Evolutionary conservation across 2,113 vertebrate genomes (phyloP).

Genomic region (Rhabdomys dilectus): DNA sequence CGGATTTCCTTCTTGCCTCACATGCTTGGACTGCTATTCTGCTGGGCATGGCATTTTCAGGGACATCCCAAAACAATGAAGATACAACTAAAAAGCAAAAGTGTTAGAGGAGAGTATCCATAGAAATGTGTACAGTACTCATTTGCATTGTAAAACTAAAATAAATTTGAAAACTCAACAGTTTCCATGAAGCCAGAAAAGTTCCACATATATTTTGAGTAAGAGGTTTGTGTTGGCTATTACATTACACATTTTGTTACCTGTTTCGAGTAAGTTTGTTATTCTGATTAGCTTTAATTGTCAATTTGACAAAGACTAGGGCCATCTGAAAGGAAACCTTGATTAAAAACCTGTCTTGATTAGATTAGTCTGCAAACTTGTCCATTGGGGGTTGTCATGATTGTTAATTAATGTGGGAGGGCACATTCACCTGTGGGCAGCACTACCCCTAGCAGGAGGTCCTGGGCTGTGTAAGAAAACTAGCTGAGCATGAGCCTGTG

Average conservation of each 20-base stretch:
- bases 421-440: not conserved
- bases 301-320: not conserved
- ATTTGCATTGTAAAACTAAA: conserved; percentile 38
- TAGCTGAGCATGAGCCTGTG: not conserved
- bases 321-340: not conserved
- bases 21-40: not conserved
- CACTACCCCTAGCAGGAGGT: not conserved
- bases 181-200: not conserved
- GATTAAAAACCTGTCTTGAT: not conserved
- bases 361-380: not conserved
- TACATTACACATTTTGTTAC: not conserved
- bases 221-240: not conserved
- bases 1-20: not conserved
- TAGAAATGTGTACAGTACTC: not conserved
- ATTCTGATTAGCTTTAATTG: not conserved
- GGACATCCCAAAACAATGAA: not conserved
- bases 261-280: not conserved
- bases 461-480: not conserved
- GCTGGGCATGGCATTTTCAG: not conserved
- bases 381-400: not conserved
- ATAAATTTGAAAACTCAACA: conserved; percentile 44
- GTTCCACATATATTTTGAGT: not conserved
- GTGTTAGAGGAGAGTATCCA: not conserved
- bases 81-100: not conserved
- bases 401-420: not conserved